Conservation (phyloP, 2,113 vertebrate species). For the Serilophus lunatus region DNA sequence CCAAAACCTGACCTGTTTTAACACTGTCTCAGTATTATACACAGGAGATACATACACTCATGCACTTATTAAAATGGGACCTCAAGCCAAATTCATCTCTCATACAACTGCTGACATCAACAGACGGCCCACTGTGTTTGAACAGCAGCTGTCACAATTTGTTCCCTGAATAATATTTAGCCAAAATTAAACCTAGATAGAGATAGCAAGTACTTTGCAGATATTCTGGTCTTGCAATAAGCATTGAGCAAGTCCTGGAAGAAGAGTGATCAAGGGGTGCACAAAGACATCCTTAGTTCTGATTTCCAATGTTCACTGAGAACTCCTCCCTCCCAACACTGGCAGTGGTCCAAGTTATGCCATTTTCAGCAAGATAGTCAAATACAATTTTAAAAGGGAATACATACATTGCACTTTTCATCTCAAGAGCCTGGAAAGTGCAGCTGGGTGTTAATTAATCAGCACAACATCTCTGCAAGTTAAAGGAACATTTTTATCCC, state of each 20-base stretch:
- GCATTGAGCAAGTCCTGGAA: neutral
- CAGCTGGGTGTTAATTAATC: neutral
- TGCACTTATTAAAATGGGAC: conserved; percentile 15
- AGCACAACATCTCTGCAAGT: neutral
- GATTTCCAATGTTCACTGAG: neutral
- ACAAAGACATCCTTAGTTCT: neutral
- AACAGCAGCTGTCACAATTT: conserved; percentile 43
- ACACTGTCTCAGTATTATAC: neutral
- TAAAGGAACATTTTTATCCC: neutral
- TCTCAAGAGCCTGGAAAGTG: neutral
- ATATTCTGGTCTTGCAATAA: neutral
- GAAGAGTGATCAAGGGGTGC: neutral
- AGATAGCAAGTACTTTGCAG: neutral
- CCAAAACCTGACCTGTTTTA: conserved; percentile 42
- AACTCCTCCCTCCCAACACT: neutral
- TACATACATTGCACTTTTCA: neutral
- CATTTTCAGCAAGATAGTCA: conserved; percentile 14
- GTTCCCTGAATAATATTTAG: conserved; percentile 26
- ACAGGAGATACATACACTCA: neutral
- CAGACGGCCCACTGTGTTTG: conserved; percentile 16
- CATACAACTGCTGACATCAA: neutral
- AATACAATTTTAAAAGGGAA: conserved; percentile 9
- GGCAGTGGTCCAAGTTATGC: neutral
- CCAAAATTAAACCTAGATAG: neutral
- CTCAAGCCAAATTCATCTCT: neutral